Base-by-base conservation (phyloP, 2,888 invertebrate species). In the Heteropelma amictum region DNA sequence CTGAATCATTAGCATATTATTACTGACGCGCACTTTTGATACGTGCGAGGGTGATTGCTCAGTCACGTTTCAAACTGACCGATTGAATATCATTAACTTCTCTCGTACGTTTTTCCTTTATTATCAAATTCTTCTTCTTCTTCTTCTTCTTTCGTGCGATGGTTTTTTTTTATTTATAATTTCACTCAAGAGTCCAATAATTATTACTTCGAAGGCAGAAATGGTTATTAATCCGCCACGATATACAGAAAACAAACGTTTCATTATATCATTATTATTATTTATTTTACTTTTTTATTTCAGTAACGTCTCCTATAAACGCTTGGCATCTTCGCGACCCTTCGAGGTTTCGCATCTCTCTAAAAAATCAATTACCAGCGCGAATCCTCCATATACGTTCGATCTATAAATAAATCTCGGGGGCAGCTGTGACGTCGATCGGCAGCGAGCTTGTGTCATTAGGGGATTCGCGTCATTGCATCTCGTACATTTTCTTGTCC, bases 1-100 rank as follows among this genome's bases (percentile, higher is more conserved):
- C 33, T 23, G 47, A 49, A 65, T 56, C 54, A 70, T 74, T 80
- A 80, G 78, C 78, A 74, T 70, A 64, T 54, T 77, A 77, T 77
- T 79, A 80, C n/a, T n/a, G n/a, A 82, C 81, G 80, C 26, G 79
- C 79, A 77, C 79, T 80, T 80, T 76, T 40, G 53, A 72, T 77
- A 65, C 69, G 21, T 56, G 56, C 21, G 12, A 35, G 42, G n/a
- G 14, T 38, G 28, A 56, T 47, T 19, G 56, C 47, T 21, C 33
- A 28, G 40, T 58, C n/a, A 61, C 64, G 75, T 77, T 80, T 77
- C 6, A 75, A 35, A 51, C 74, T 72, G 54, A 54, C 56, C 69
- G 47, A 56, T 73, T 56, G 56, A 7, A 30, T 77, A 79, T 78
- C 73, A 60, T 80, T 79, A 71, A 33, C 71, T 35, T 64, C 69